phyloP scores from a whole-genome alignment of 1,140 invertebrate species.

The Radopholus similis region DNA sequence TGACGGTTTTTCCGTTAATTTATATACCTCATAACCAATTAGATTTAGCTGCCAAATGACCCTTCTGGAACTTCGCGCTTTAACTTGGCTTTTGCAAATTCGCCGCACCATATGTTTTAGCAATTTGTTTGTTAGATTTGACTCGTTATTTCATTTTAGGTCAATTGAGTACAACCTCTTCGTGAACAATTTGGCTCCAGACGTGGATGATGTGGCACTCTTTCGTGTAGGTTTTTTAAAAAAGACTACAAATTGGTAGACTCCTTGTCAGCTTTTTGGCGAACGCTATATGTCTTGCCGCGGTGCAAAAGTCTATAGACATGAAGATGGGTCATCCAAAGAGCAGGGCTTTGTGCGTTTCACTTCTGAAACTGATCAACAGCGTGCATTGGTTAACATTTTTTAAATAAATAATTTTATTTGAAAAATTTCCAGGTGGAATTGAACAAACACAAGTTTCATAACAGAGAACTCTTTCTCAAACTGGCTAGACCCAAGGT shows the following conservation, averaged over 20 bases:
- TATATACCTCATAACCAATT: neutral
- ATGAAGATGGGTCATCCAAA: conserved; percentile 44
- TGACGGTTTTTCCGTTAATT: conserved; percentile 7
- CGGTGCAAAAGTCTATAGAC: conserved; percentile 55
- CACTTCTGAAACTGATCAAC: conserved; percentile 54
- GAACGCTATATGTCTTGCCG: conserved; percentile 48
- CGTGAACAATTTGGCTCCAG: conserved; percentile 45
- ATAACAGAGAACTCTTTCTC: conserved; percentile 44
- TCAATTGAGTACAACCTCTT: conserved; percentile 51
- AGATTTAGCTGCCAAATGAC: conserved; percentile 33
- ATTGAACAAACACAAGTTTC: conserved; percentile 45
- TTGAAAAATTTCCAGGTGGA: conserved; percentile 39
- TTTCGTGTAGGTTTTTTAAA: conserved; percentile 38
- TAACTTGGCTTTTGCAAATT: conserved; percentile 56
- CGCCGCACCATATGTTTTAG: conserved; percentile 37
- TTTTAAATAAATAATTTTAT: conserved; percentile 15
- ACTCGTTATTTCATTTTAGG: neutral
- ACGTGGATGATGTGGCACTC: conserved; percentile 45
- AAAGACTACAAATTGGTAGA: neutral
- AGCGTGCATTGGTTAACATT: conserved; percentile 44
- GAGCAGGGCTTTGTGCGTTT: conserved; percentile 52
- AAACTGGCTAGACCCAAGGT: conserved; percentile 50
- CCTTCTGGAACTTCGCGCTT: conserved; percentile 28
- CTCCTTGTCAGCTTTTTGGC: conserved; percentile 49
- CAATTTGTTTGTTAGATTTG: neutral